Evolutionary conservation across 1,140 invertebrate genomes (phyloP), one percentile per base, ranked within the genome.

Genomic region (Calephelis nemesis): DNA sequence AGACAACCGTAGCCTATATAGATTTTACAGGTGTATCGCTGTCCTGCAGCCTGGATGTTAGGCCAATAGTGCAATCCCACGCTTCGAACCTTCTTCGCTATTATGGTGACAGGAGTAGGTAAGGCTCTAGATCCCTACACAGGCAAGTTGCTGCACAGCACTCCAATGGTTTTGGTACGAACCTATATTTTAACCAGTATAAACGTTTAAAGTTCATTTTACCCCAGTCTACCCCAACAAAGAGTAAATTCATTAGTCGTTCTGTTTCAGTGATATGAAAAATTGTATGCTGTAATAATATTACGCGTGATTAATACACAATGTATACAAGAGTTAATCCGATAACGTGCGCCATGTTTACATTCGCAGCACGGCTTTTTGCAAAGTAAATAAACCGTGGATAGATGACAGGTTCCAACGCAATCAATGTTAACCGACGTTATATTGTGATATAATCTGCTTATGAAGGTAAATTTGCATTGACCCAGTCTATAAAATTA

Each of bases 281-380:
- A 64, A 48, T 50, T 19, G 11, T 52, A 50, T 40, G 30, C 48
- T 39, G 49, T 64, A 65, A 65, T 65, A 50, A 47, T 62, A 52
- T 74, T 74, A 65, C 67, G 60, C 50, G 67, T 71, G 69, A 74
- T 74, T 74, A 71, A 71, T 67, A 71, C 58, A 69, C 67, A 10
- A 54, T 54, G 52, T 54, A 19, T 54, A 54, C 52, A 54, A 69
- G 72, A 69, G 52, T 78, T 83, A 82, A 77, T 70, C 78, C 67
- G 77, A 78, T 78, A 78, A 76, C 75, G 69, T 60, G 62, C 67
- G 47, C 11, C 30, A 45, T 82, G 80, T 79, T 84, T 77, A 73
- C 74, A 72, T 63, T 72, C 39, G 45, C 68, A 60, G 62, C 64
- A 45, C 63, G 72, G 81, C 79, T 85, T 85, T 82, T 82, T 79